A percentile compares a stretch with the other conserved stretches of the same genome.
Conservation (phyloP, 2,113 vertebrate genomes). For the Pomatostomus ruficeps region DNA sequence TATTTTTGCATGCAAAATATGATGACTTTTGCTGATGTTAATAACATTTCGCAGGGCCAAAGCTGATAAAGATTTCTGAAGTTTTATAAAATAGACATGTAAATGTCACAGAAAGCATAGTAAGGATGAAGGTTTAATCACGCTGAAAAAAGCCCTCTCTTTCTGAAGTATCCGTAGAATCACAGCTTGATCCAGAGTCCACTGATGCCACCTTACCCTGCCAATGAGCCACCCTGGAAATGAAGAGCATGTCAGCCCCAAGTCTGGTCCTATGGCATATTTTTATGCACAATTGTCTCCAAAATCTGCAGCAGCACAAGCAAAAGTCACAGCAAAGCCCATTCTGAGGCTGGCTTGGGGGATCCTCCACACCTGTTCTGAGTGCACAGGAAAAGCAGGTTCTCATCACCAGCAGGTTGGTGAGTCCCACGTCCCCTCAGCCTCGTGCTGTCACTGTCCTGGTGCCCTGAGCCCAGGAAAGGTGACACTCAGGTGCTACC, state of each 20-base stretch:
- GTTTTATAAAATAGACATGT: neutral
- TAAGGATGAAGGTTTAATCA: neutral
- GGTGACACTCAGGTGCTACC: no score
- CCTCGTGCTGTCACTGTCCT: fast-evolving
- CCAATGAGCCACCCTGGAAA: neutral
- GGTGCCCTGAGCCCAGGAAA: neutral
- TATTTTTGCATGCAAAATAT: neutral
- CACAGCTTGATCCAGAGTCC: neutral
- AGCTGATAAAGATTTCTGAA: neutral
- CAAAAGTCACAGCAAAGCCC: neutral
- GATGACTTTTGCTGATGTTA: neutral
- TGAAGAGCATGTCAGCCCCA: neutral
- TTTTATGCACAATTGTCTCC: neutral
- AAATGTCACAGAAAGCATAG: neutral
- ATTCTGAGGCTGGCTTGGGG: neutral
- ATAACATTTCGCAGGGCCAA: neutral
- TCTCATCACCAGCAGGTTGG: neutral
- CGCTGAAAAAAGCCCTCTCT: neutral
- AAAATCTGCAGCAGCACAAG: neutral
- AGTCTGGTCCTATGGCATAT: neutral
- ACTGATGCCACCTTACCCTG: neutral
- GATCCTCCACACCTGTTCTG: neutral
- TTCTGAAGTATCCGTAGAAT: neutral
- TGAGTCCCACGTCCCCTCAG: neutral
- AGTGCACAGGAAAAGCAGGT: neutral